Base-by-base conservation (phyloP, 2,888 invertebrate genomes). In the Malacosoma neustria region DNA sequence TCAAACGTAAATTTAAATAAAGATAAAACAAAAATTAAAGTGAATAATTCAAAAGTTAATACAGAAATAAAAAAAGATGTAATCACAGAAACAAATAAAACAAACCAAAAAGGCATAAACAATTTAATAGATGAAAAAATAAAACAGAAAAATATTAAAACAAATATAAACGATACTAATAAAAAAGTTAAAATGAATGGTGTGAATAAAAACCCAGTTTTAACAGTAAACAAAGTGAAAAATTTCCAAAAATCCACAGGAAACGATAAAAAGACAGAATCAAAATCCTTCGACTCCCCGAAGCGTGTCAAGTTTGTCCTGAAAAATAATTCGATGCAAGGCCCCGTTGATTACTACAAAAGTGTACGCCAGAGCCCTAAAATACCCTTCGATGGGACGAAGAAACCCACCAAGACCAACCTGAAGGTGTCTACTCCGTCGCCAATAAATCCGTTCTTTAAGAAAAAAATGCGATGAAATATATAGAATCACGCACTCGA, bases 361-460 rank as follows among this genome's bases (percentile, higher is more conserved):
- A 91, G 92, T 54, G 85, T 95, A 0, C 74, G 87, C 33, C 88
- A 88, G 35, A 93, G 93, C 30, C 95, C 95, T 0, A 90, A 87
- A 4, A 89, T 94, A 45, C 94, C 95, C 0, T 95, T 87, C 46
- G 93, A 95, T 60, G 88, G 92, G 0, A 84, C 82, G 11, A 91
- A 88, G 38, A 88, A 87, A 50, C 95, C 95, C 0, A 61, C 62
- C 0, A 92, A 91, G 49, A 91, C 94, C 0, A 89, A 93, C n/a
- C 66, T 95, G 2, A 95, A 95, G 57, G 88, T 89, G 0, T 87
- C 89, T 0, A 81, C 90, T 1, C 89, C 90, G 0, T 92, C 91
- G 1, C 93, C 93, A 0, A 91, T 93, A 1, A 92, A 94, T 71
- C 94, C 94, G 0, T 94, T 93, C 71, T 92, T 92, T 53, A 91